Evolutionary conservation across 2,888 invertebrate species (phyloP).

Genomic region (Leptothorax acervorum): DNA sequence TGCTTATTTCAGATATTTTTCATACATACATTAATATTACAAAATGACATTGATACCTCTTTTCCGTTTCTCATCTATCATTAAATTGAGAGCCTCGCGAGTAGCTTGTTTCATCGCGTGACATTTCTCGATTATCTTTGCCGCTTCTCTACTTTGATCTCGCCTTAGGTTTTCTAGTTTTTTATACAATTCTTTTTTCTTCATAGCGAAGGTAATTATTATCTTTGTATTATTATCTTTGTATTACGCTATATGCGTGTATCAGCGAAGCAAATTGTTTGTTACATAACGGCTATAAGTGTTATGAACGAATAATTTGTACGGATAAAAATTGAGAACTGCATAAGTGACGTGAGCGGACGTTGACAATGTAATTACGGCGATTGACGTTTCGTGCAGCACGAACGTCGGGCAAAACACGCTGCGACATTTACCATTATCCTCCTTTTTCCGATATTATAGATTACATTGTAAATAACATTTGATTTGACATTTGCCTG

Average conservation of each 20-base stretch:
- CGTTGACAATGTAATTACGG: background rate
- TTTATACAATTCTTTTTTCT: slow-evolving; percentile 65
- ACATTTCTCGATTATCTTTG: slow-evolving; percentile 65
- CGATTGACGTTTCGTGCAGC: background rate
- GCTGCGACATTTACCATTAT: background rate
- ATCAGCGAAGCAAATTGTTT: background rate
- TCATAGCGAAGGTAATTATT: background rate
- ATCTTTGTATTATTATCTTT: background rate
- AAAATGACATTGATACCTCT: slow-evolving; percentile 56
- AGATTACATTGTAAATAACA: background rate
- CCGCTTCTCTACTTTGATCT: slow-evolving; percentile 55
- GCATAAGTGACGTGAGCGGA: background rate
- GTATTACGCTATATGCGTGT: background rate
- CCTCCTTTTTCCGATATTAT: background rate
- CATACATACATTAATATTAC: background rate
- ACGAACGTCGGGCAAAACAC: background rate
- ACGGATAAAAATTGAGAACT: background rate
- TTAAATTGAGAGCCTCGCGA: slow-evolving; percentile 59
- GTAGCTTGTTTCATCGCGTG: slow-evolving; percentile 62
- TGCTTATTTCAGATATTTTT: background rate
- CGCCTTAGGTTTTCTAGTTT: slow-evolving; percentile 64
- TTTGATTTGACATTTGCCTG: background rate
- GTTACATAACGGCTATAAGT: background rate
- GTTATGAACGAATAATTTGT: background rate
- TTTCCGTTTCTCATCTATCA: slow-evolving; percentile 69